Base-by-base conservation (phyloP, 2,888 invertebrate species). In the Pachymerium ferrugineum region DNA sequence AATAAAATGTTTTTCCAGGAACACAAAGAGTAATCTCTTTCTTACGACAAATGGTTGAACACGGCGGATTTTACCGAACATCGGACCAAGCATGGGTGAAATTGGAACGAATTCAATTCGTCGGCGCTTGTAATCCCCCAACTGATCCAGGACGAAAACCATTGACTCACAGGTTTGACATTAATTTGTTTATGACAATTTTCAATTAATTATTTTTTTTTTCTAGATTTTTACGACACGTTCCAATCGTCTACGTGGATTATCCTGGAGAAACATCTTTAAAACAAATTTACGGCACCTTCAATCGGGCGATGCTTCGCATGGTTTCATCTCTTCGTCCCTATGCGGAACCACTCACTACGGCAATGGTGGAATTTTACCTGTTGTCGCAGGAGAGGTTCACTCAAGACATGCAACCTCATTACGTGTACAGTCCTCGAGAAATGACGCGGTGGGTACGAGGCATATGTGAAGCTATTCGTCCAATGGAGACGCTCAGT, bases 361-460 rank as follows among this genome's bases (percentile, higher is more conserved):
- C 93, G 80, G 97, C 99, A 1, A 99, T 99, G 99, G 99, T 99
- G 12, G 96, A 97, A 81, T 93, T 99, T 82, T 99, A 98, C 85
- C 86, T 98, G 73, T 89, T 91, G 5, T 97, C 97, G 69, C 75
- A 86, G 85, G 98, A 98, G 82, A 87, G 91, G 73, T 99, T 99
- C 84, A 99, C 99, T 0, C 98, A 98, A 84, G 99, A 99, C 83
- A 98, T 98, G 95, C 99, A 99, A 83, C 99, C 99, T 0, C 99
- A 99, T 84, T 99, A 99, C 83, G 97, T 99, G 0, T 99, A 99
- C 85, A 97, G 97, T 74, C 99, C 99, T 10, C 87, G 94, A 80
- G 99, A 99, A 85, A 94, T 99, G 95, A 99, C 99, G 0, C 86
- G 99, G 81, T 99, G 99, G 99, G 98, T 99, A 73, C 88, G 99